Percentiles rank a stretch among this genome's conserved stretches.
Conservation (phyloP, 2,797 vertebrate species). For the Diplodus sargus region DNA sequence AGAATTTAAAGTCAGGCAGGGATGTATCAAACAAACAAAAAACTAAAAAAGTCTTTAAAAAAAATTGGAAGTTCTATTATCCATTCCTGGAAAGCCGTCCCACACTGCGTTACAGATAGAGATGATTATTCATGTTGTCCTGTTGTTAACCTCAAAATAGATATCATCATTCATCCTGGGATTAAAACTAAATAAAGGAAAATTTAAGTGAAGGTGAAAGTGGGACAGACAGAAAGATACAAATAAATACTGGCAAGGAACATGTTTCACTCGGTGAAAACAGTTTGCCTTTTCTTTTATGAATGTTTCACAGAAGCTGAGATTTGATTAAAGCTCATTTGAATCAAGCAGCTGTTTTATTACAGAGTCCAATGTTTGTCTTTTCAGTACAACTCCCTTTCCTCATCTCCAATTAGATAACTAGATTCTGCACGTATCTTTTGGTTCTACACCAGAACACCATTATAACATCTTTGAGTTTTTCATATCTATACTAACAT, state of each 20-base stretch:
- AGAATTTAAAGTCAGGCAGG: background rate
- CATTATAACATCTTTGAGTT: background rate
- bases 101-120: constrained; percentile 41
- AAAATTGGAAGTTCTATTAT: constrained; percentile 24
- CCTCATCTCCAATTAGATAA: background rate
- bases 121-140: constrained; percentile 43
- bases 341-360: constrained; percentile 29
- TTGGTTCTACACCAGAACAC: background rate
- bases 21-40: background rate
- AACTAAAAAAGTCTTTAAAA: background rate
- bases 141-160: constrained; percentile 25
- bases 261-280: constrained; percentile 2
- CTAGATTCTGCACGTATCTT: background rate
- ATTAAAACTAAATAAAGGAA: constrained; percentile 17
- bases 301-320: constrained; percentile 12
- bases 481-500: background rate
- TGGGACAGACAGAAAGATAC: background rate
- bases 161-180: constrained; percentile 31
- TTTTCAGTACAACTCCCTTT: background rate
- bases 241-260: background rate
- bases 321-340: constrained; percentile 32
- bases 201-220: background rate
- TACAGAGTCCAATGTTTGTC: background rate
- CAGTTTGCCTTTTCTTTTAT: constrained; percentile 2
- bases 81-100: constrained; percentile 40